phyloP scores from a whole-genome alignment of 2,113 vertebrate genomes.

The Boulengeromyrus knoepffleri region DNA sequence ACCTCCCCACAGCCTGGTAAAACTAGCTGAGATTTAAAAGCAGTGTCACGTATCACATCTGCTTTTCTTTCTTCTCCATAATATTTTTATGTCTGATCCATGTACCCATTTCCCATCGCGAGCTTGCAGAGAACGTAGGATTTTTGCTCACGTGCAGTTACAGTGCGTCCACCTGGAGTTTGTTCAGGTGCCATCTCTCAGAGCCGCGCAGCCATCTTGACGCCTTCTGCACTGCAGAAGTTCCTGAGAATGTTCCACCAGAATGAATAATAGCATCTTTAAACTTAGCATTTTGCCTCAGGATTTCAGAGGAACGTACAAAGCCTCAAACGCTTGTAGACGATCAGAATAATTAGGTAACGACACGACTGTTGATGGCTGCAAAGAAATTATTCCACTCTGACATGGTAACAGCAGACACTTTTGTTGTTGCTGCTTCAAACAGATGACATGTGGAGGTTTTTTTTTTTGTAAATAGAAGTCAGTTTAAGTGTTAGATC shows the following conservation, averaged over 20 bases:
- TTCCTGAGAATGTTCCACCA: not conserved
- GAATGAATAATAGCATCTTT: not conserved
- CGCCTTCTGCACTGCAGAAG: not conserved
- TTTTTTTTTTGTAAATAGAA: not conserved
- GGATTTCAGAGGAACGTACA: not conserved
- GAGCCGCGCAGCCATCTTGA: not conserved
- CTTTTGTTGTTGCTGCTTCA: not conserved
- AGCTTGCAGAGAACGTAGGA: not conserved
- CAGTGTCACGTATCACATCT: not conserved
- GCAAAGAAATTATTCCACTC: not conserved
- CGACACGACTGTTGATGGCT: constrained; percentile 4
- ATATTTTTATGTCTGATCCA: not conserved
- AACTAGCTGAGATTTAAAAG: not conserved
- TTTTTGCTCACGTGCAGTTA: not conserved
- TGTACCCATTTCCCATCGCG: not conserved
- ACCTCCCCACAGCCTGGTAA: not conserved
- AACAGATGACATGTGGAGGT: not conserved
- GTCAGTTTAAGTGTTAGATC: not conserved
- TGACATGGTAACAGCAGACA: not conserved
- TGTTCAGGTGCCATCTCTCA: not conserved
- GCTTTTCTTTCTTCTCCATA: not conserved
- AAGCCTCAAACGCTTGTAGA: not conserved
- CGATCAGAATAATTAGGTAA: constrained; percentile 15
- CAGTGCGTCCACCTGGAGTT: not conserved
- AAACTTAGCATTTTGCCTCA: not conserved